These are phyloP conservation scores for Climacteris rufus DNA, from an alignment of 2,113 vertebrate species.

Conservation along the genomic window DNA sequence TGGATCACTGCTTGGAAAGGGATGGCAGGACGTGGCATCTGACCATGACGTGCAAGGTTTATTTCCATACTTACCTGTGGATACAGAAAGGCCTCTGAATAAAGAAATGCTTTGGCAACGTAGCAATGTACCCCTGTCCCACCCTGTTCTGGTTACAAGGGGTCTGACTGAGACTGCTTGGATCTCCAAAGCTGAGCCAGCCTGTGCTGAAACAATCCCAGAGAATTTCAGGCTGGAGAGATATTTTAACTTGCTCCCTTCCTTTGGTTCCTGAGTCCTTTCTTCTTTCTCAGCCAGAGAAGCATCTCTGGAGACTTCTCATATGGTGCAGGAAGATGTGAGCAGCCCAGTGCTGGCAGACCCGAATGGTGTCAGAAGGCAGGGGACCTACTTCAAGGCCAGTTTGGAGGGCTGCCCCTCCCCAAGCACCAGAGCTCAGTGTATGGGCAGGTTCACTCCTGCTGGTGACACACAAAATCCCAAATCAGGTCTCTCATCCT, in stretches of 20 bases:
- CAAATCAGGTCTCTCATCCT: neutral
- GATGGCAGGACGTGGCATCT: conserved; percentile 7
- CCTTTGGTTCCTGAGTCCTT: neutral
- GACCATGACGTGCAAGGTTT: neutral
- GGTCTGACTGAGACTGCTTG: neutral
- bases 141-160: neutral
- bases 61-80: conserved; percentile 31
- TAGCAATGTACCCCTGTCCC: neutral
- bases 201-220: neutral
- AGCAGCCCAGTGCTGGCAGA: neutral
- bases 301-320: neutral
- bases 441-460: neutral
- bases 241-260: neutral
- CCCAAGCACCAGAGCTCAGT: neutral
- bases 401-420: neutral
- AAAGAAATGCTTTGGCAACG: neutral
- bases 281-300: neutral
- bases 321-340: neutral
- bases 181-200: neutral
- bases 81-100: neutral
- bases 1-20: conserved; percentile 50
- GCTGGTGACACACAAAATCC: neutral
- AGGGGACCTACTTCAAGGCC: neutral
- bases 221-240: neutral
- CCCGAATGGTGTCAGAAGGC: neutral